phyloP scores from a whole-genome alignment of 2,888 invertebrate genomes.

The Teleiodes luculella region DNA sequence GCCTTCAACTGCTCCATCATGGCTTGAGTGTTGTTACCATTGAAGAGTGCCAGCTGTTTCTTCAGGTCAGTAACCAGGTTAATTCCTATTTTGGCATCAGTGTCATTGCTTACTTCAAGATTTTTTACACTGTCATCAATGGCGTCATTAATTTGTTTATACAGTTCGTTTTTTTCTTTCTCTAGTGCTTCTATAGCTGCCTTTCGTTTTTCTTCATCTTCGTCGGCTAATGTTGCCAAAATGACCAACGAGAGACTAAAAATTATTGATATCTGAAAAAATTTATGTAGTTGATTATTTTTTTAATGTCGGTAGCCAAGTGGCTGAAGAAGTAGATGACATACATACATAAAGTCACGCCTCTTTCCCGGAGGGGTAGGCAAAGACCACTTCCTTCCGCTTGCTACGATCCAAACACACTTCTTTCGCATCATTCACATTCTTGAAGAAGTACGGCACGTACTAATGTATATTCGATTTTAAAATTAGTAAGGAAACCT shows the following conservation, averaged over 20 bases:
- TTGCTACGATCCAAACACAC: too few relatives aligned
- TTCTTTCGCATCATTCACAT: too few relatives aligned
- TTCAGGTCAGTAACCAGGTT: constrained; percentile 39
- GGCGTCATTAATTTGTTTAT: constrained; percentile 38
- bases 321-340: too few relatives aligned
- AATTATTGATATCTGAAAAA: background rate
- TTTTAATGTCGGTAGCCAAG: too few relatives aligned
- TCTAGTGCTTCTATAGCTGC: constrained; percentile 35
- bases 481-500: too few relatives aligned
- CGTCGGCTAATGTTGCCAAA: background rate
- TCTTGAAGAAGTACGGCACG: too few relatives aligned
- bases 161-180: constrained; percentile 36
- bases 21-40: background rate
- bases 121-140: constrained; percentile 42
- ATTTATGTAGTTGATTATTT: too few relatives aligned
- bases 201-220: constrained; percentile 8
- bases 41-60: constrained; percentile 22
- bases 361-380: too few relatives aligned
- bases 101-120: constrained; percentile 36
- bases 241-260: background rate
- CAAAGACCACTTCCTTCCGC: too few relatives aligned
- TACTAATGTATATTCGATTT: too few relatives aligned
- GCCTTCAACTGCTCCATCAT: background rate
- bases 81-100: constrained; percentile 36
- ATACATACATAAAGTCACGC: too few relatives aligned